phyloP scores from a whole-genome alignment of 1,140 invertebrate species.

The Drosophila burlai region DNA sequence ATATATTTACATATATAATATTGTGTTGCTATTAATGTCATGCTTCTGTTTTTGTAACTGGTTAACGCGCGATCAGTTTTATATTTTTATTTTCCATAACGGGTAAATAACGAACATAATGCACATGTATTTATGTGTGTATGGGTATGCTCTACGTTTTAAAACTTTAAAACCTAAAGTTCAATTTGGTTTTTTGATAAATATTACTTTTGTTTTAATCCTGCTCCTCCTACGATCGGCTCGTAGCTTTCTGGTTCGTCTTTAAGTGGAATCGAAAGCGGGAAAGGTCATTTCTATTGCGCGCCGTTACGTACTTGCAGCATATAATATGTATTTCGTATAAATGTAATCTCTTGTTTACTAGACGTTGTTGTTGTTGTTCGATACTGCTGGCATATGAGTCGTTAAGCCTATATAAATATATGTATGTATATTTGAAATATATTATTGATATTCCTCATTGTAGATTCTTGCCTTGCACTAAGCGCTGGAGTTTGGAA shows the following conservation, averaged over 20 bases:
- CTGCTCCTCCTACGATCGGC: background rate
- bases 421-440: conserved; percentile 62
- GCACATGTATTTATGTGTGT: conserved; percentile 44
- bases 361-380: conserved; percentile 45
- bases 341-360: conserved; percentile 53
- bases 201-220: conserved; percentile 53
- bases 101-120: conserved; percentile 71
- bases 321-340: conserved; percentile 56
- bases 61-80: conserved; percentile 58
- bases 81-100: conserved; percentile 34
- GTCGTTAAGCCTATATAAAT: conserved; percentile 49
- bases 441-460: conserved; percentile 70
- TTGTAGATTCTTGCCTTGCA: conserved; percentile 52
- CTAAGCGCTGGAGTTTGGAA: conserved; percentile 63
- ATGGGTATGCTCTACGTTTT: conserved; percentile 57
- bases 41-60: conserved; percentile 58
- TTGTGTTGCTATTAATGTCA: conserved; percentile 52
- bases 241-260: conserved; percentile 5
- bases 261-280: conserved; percentile 46
- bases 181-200: conserved; percentile 69
- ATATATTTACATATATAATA: conserved; percentile 58
- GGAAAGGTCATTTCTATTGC: conserved; percentile 58
- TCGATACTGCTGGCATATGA: conserved; percentile 30
- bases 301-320: conserved; percentile 32
- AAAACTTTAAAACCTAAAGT: conserved; percentile 77